phyloP scores from a whole-genome alignment of 2,888 invertebrate species.

The Caenorhabditis sp. region DNA sequence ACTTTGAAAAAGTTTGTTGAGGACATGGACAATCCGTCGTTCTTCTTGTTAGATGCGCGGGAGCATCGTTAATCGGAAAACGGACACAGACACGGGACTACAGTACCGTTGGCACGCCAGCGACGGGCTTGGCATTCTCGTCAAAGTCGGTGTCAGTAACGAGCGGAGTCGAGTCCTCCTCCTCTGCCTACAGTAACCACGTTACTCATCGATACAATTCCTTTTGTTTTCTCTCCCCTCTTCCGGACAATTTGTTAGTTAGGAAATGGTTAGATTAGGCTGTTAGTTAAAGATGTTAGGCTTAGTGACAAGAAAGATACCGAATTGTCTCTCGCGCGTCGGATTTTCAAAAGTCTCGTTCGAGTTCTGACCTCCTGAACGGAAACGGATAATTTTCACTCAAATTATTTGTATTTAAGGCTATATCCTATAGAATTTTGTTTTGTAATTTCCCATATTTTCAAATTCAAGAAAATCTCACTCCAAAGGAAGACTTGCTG shows the following conservation, averaged over 20 bases:
- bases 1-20: neutral
- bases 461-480: too few species aligned
- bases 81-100: slow-evolving; percentile 7
- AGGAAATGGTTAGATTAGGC: slow-evolving; percentile 1
- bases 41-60: neutral
- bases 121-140: slow-evolving; percentile 40
- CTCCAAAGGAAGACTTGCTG: slow-evolving; percentile 49
- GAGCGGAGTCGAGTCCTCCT: slow-evolving; percentile 41
- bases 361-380: slow-evolving; percentile 32
- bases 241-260: slow-evolving; percentile 1
- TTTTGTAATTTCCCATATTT: too few species aligned
- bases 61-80: neutral
- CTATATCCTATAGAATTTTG: too few species aligned
- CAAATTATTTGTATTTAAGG: too few species aligned
- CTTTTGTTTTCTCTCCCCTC: slow-evolving; percentile 6
- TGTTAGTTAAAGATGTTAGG: slow-evolving; percentile 1
- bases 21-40: neutral
- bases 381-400: neutral
- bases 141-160: slow-evolving; percentile 34
- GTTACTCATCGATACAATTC: slow-evolving; percentile 9
- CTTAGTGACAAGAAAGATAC: slow-evolving; percentile 25
- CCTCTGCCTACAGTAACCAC: slow-evolving; percentile 33
- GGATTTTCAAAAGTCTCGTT: slow-evolving; percentile 17
- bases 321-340: slow-evolving; percentile 17
- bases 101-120: slow-evolving; percentile 44